These are phyloP conservation scores for Myotis davidii DNA, from an alignment of 2,113 vertebrate genomes.

Conservation along the genomic window DNA sequence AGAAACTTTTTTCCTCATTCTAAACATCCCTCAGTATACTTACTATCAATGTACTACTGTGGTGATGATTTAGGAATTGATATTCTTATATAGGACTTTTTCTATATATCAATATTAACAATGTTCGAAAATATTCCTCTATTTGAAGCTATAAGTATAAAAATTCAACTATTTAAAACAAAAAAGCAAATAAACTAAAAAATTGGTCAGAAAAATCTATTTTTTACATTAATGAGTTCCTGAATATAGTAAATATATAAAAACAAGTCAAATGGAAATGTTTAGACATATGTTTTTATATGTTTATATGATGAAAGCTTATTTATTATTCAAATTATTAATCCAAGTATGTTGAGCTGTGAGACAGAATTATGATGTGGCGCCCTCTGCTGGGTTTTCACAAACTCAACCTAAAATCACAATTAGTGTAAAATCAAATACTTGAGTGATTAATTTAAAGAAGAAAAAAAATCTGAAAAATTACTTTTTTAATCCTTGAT, in stretches of 20 bases:
- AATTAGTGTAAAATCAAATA: neutral
- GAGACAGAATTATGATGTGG: conserved; percentile 79
- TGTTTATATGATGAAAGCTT: conserved; percentile 32
- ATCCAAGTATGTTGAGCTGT: neutral
- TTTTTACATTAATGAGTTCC: neutral
- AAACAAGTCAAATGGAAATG: neutral
- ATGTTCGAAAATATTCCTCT: neutral
- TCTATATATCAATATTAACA: neutral
- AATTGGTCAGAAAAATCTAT: neutral
- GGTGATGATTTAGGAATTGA: neutral
- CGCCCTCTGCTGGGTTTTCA: conserved; percentile 86
- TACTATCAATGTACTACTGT: neutral
- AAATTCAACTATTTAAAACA: conserved; percentile 49
- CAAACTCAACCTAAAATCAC: neutral
- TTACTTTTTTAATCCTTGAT: neutral
- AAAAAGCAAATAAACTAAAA: conserved; percentile 27
- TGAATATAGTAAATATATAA: neutral
- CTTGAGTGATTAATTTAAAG: neutral
- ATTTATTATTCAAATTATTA: conserved; percentile 18
- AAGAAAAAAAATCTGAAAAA: conserved; percentile 7
- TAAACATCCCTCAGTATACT: neutral
- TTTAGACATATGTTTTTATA: conserved; percentile 22
- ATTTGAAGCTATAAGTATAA: conserved; percentile 21
- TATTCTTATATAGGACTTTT: neutral
- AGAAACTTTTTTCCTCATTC: neutral